phyloP scores from a whole-genome alignment of 2,797 vertebrate species.

The Enteromius viviparus region DNA sequence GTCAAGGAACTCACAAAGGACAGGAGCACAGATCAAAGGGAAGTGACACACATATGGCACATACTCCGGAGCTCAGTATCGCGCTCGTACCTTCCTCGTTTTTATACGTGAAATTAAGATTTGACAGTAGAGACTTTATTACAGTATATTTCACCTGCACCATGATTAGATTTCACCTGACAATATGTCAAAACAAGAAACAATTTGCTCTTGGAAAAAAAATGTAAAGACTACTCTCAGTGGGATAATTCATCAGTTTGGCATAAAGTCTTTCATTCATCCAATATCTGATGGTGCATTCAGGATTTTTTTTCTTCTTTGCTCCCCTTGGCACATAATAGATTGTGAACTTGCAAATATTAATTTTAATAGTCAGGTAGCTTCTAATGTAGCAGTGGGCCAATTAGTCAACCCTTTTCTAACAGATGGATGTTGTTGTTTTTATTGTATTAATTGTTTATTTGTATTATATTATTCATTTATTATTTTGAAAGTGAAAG shows the following conservation, averaged over 20 bases:
- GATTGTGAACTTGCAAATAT: background rate
- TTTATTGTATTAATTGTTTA: conserved; percentile 32
- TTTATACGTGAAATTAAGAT: conserved; percentile 15
- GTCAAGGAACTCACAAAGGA: conserved; percentile 42
- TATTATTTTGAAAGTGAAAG: conserved; percentile 4
- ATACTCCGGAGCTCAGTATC: background rate
- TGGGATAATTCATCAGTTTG: conserved; percentile 35
- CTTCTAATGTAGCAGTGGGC: conserved; percentile 18
- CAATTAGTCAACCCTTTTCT: conserved; percentile 35
- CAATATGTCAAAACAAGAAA: conserved; percentile 24
- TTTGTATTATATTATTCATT: background rate
- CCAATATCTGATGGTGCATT: conserved; percentile 11
- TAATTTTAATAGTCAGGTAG: conserved; percentile 20
- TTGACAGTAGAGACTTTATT: conserved; percentile 26
- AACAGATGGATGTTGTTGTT: conserved; percentile 40
- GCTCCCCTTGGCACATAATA: background rate
- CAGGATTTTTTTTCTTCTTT: background rate
- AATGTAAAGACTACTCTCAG: background rate
- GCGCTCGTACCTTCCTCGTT: background rate
- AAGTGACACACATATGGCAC: conserved; percentile 36
- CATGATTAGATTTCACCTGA: conserved; percentile 16
- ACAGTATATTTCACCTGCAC: conserved; percentile 31
- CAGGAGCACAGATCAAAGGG: conserved; percentile 41
- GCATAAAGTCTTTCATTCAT: conserved; percentile 30
- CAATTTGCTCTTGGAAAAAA: conserved; percentile 27